These are phyloP conservation scores for Condylostylus longicornis DNA, from an alignment of 1,140 invertebrate species.

Conservation along the genomic window DNA sequence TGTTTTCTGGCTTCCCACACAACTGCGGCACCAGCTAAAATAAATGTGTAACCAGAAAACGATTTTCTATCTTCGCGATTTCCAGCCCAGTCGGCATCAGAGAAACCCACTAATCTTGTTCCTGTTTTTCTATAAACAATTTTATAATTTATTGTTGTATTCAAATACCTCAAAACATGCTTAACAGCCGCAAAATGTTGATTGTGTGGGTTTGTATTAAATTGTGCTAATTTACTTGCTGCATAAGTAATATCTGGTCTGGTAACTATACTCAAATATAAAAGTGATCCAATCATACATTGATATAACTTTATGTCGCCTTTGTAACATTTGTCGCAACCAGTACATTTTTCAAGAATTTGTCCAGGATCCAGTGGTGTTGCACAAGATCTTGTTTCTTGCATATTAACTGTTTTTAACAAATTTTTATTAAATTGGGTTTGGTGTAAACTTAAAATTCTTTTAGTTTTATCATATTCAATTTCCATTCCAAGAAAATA, in stretches of 20 bases:
- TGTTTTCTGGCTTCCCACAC: conserved; percentile 11
- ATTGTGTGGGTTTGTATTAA: conserved; percentile 15
- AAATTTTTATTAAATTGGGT: conserved; percentile 24
- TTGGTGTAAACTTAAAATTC: conserved; percentile 18
- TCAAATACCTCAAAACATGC: conserved; percentile 7
- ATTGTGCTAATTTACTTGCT: conserved; percentile 22
- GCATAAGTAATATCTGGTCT: conserved; percentile 29
- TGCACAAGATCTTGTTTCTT: conserved; percentile 20
- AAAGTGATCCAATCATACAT: conserved; percentile 19
- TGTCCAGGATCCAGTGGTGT: conserved; percentile 22
- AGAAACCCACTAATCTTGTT: conserved; percentile 6
- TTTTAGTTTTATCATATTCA: not conserved
- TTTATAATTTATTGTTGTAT: conserved; percentile 2
- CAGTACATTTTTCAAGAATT: no score
- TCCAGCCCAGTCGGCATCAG: conserved; percentile 20
- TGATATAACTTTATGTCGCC: conserved; percentile 10
- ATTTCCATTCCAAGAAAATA: conserved; percentile 8
- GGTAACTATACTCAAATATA: conserved; percentile 26
- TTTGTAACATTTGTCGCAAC: no score
- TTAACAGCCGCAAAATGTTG: conserved; percentile 12
- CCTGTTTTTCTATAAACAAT: conserved; percentile 3
- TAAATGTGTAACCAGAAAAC: conserved; percentile 9
- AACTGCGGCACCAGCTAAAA: conserved; percentile 11
- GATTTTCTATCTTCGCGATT: conserved; percentile 16
- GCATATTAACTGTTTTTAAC: conserved; percentile 25